Base-by-base conservation (phyloP, 1,140 invertebrate genomes). In the Dendrolimus punctatus region DNA sequence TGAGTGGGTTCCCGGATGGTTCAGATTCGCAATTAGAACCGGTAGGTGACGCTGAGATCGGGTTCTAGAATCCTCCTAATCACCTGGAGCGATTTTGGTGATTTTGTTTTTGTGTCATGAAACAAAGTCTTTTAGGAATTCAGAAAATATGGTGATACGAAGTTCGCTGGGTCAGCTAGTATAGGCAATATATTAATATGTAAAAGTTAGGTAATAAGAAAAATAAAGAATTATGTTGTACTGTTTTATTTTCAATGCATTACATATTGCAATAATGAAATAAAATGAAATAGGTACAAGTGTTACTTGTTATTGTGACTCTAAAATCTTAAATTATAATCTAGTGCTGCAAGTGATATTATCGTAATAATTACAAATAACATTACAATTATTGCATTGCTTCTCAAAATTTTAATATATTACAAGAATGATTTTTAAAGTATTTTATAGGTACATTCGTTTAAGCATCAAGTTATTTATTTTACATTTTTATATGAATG, bases 281-380 rank as follows among this genome's bases (percentile, higher is more conserved):
- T 62, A 55, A 67, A 64, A 71, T 66, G 58, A 69, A 70, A 61
- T 69, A 73, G 62, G 55, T 76, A 71, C 57, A 66, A 59, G 68
- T 71, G 70, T 68, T 52, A 62, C 64, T 72, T 76, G 58, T 72
- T 64, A 65, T 56, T 69, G 73, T 75, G 69, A 71, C 63, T 66
- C 71, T 70, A 66, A 63, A 64, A 68, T 64, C 60, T 68, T 76
- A 76, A 67, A 60, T 58, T 58, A 73, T 51, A 38, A 39, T 58
- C 68, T 76, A 74, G 75, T 78, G 79, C 75, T 65, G 70, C 61
- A 65, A 74, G 74, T 81, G 74, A 75, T 73, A 70, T 74, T 63
- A 80, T 61, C 52, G 56, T 51, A 51, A 36, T 68, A 73, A 64
- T 71, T 71, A 69, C 70, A 67, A 66, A 62, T 68, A 72, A 53